Evolutionary conservation across 2,113 vertebrate species (phyloP).

Genomic region (Plecotus auritus): DNA sequence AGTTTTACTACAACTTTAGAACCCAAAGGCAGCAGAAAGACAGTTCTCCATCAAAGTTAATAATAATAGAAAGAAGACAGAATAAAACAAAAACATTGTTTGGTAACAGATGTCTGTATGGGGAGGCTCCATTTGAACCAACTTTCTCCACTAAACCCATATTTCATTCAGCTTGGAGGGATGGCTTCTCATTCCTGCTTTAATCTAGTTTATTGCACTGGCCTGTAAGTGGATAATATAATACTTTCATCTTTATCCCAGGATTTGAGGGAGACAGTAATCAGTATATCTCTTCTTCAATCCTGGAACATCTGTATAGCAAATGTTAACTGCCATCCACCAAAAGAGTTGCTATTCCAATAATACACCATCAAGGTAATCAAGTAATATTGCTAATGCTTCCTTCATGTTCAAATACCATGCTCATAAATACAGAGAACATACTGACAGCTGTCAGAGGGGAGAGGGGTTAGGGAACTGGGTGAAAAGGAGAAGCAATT

Average conservation of each 20-base stretch:
- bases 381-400: background rate
- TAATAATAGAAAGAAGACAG: conserved; percentile 33
- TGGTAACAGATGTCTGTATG: conserved; percentile 68
- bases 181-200: conserved; percentile 60
- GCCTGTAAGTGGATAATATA: conserved; percentile 59
- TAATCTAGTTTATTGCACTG: conserved; percentile 76
- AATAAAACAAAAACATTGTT: conserved; percentile 51
- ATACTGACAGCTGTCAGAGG: background rate
- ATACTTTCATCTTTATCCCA: conserved; percentile 61
- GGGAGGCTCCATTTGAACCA: conserved; percentile 62
- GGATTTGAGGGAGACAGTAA: conserved; percentile 56
- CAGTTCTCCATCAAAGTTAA: conserved; percentile 53
- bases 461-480: background rate
- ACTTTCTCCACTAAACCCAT: conserved; percentile 62
- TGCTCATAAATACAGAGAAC: background rate
- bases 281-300: conserved; percentile 44
- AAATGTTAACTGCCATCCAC: conserved; percentile 40
- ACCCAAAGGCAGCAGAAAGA: conserved; percentile 39
- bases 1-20: conserved; percentile 31
- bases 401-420: background rate
- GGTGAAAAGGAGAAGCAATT: background rate
- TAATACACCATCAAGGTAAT: background rate
- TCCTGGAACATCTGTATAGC: conserved; percentile 38
- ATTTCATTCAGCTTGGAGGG: conserved; percentile 67
- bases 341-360: background rate